phyloP scores from a whole-genome alignment of 2,888 invertebrate species.

The Cloeon dipterum region DNA sequence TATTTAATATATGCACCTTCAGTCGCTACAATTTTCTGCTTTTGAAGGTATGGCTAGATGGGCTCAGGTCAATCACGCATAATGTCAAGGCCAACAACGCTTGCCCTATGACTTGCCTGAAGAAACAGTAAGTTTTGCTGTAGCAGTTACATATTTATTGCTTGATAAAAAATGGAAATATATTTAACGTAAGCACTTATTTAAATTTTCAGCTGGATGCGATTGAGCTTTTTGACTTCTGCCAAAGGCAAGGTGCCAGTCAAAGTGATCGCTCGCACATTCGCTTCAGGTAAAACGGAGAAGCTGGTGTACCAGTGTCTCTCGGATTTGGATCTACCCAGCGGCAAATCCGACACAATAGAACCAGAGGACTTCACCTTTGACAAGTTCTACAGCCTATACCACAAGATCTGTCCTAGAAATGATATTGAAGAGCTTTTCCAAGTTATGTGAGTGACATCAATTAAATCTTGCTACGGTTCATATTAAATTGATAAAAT shows the following conservation, averaged over 20 bases:
- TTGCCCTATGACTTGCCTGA: slow-evolving; percentile 94
- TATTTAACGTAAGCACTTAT: background rate
- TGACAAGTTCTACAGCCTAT: slow-evolving; percentile 93
- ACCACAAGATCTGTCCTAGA: slow-evolving; percentile 96
- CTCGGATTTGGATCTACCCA: slow-evolving; percentile 78
- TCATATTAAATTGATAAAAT: background rate
- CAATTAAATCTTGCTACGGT: background rate
- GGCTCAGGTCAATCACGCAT: slow-evolving; percentile 83
- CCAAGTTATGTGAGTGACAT: slow-evolving; percentile 70
- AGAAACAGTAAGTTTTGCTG: slow-evolving; percentile 83
- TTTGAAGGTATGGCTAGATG: slow-evolving; percentile 83
- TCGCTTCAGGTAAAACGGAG: slow-evolving; percentile 98
- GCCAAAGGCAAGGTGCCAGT: slow-evolving; percentile 90
- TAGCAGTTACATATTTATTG: background rate
- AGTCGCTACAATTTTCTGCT: too few species aligned
- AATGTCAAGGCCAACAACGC: slow-evolving; percentile 98
- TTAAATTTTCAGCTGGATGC: slow-evolving; percentile 76
- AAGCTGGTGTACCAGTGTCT: slow-evolving; percentile 94
- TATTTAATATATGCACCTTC: too few species aligned
- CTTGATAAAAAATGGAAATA: background rate
- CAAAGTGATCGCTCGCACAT: slow-evolving; percentile 86
- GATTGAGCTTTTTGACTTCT: slow-evolving; percentile 81
- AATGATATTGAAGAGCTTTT: slow-evolving; percentile 98
- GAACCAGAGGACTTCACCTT: slow-evolving; percentile 89
- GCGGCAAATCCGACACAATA: slow-evolving; percentile 81